Percentiles rank a stretch among this genome's conserved stretches.
These are phyloP conservation scores for Sminthurides aquaticus DNA, from an alignment of 2,888 invertebrate species.

Conservation along the genomic window DNA sequence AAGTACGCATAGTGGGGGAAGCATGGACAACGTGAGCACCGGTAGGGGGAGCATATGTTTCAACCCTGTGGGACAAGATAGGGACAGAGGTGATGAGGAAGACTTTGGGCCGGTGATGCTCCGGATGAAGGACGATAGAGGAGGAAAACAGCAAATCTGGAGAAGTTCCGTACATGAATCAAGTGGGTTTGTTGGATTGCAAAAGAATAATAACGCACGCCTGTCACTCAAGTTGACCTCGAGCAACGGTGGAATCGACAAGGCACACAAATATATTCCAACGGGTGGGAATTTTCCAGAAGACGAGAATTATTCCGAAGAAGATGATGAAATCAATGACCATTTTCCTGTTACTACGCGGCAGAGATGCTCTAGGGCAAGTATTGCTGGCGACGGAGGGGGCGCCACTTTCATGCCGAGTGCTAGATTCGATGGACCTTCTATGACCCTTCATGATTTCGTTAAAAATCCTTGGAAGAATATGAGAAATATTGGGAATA, in stretches of 20 bases:
- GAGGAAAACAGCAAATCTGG: slow-evolving; percentile 11
- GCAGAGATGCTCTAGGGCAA: slow-evolving; percentile 11
- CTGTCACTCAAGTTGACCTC: slow-evolving; percentile 24
- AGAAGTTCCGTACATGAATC: slow-evolving; percentile 2
- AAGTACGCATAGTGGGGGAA: slow-evolving; percentile 10
- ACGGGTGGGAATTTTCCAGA: slow-evolving; percentile 21
- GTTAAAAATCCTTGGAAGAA: slow-evolving; percentile 33
- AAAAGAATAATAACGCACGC: slow-evolving; percentile 7
- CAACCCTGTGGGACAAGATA: slow-evolving; percentile 19
- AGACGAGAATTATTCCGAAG: slow-evolving; percentile 26
- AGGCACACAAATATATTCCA: slow-evolving; percentile 6
- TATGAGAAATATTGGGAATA: background rate
- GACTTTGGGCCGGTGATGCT: slow-evolving; percentile 2
- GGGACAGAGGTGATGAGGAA: too few species aligned
- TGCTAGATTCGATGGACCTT: slow-evolving; percentile 16
- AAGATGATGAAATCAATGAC: slow-evolving; percentile 25
- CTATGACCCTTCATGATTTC: slow-evolving; percentile 35
- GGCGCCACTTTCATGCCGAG: slow-evolving; percentile 7
- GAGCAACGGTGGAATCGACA: slow-evolving; percentile 20
- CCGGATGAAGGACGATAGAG: slow-evolving; percentile 1
- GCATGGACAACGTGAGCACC: slow-evolving; percentile 12
- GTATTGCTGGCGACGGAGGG: slow-evolving; percentile 16
- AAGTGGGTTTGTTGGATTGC: background rate
- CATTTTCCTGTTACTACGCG: background rate
- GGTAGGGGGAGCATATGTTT: slow-evolving; percentile 7